These are phyloP conservation scores for Neoascia interrupta DNA, from an alignment of 2,888 invertebrate species.

Conservation along the genomic window DNA sequence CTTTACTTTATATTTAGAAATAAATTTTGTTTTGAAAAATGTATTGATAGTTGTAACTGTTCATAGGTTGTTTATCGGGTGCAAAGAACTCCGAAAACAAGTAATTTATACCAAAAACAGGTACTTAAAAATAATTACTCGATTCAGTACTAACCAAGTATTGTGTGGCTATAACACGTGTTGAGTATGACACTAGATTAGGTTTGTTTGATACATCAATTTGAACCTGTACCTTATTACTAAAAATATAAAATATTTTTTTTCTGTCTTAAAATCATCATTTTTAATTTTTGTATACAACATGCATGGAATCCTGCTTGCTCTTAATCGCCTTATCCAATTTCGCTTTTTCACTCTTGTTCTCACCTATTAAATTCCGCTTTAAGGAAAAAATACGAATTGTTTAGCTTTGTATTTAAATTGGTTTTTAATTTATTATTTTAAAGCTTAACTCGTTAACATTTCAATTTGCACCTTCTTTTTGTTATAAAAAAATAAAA, in stretches of 20 bases:
- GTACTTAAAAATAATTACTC: slow-evolving; percentile 34
- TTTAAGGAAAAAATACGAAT: no score
- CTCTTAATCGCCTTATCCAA: no score
- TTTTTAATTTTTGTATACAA: no score
- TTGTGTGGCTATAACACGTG: slow-evolving; percentile 55
- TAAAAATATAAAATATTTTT: no score
- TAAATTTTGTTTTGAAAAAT: slow-evolving; percentile 1
- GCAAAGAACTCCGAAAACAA: slow-evolving; percentile 71
- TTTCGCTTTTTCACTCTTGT: no score
- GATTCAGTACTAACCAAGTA: no score
- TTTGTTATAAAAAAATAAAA: no score
- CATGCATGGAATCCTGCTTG: no score
- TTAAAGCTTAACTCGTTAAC: no score
- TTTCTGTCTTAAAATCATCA: no score
- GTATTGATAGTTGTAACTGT: slow-evolving; percentile 56
- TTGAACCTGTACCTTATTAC: slow-evolving; percentile 34
- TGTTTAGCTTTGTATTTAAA: neutral
- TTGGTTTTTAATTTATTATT: neutral
- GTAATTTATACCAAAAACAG: slow-evolving; percentile 59
- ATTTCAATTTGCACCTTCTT: slow-evolving; percentile 19
- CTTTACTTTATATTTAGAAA: no score
- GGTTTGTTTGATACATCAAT: slow-evolving; percentile 45
- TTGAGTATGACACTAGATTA: slow-evolving; percentile 52
- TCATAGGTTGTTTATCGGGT: slow-evolving; percentile 73
- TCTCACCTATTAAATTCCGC: no score